phyloP scores from a whole-genome alignment of 2,888 invertebrate species.

The Pterostichus niger region DNA sequence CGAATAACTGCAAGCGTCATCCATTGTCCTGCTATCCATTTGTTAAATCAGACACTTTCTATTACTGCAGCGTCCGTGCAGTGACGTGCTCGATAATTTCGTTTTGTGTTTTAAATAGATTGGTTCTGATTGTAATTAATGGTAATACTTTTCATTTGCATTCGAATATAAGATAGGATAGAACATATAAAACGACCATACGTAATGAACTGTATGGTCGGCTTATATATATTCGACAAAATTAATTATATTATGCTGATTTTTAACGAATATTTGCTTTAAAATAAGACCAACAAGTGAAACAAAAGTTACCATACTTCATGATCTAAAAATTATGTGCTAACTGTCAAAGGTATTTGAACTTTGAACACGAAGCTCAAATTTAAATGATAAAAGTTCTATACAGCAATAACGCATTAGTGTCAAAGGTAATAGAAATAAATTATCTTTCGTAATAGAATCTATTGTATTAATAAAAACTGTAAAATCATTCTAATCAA shows the following conservation, averaged over 20 bases:
- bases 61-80: slow-evolving; percentile 56
- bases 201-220: slow-evolving; percentile 26
- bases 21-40: slow-evolving; percentile 67
- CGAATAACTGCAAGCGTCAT: slow-evolving; percentile 67
- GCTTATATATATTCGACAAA: slow-evolving; percentile 33
- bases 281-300: not conserved
- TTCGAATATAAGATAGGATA: slow-evolving; percentile 50
- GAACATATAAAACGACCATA: slow-evolving; percentile 36
- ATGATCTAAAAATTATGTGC: not conserved
- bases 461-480: slow-evolving; percentile 26
- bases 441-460: slow-evolving; percentile 4
- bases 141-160: slow-evolving; percentile 55
- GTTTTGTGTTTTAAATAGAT: slow-evolving; percentile 54
- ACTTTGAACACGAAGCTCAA: not conserved
- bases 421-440: slow-evolving; percentile 20
- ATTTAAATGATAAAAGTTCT: not conserved
- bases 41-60: slow-evolving; percentile 67
- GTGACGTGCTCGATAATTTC: slow-evolving; percentile 61
- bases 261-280: slow-evolving; percentile 27
- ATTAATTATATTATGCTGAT: slow-evolving; percentile 46
- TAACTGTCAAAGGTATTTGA: not conserved
- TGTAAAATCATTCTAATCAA: slow-evolving; percentile 21
- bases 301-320: not conserved
- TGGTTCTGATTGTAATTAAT: slow-evolving; percentile 57
- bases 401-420: slow-evolving; percentile 1